These are phyloP conservation scores for Elysia crispata DNA, from an alignment of 2,888 invertebrate species.

Conservation along the genomic window DNA sequence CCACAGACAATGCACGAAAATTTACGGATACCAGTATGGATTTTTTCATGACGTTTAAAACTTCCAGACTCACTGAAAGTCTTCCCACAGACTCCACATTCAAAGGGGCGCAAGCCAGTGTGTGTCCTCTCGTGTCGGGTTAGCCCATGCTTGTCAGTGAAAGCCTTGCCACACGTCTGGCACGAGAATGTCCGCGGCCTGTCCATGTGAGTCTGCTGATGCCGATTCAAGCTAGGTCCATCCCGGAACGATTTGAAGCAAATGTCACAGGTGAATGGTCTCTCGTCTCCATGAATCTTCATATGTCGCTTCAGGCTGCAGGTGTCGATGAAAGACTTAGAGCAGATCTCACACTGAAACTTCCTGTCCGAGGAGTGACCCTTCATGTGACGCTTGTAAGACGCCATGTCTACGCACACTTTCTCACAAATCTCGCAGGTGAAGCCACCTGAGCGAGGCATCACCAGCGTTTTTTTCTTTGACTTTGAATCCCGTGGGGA, in stretches of 20 bases:
- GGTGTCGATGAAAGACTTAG: slow-evolving; percentile 36
- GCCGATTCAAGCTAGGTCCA: slow-evolving; percentile 20
- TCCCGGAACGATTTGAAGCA: slow-evolving; percentile 45
- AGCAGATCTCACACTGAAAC: slow-evolving; percentile 40
- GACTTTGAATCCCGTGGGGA: background rate
- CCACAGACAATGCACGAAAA: slow-evolving; percentile 37
- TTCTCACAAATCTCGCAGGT: slow-evolving; percentile 31
- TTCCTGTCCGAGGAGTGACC: slow-evolving; percentile 29
- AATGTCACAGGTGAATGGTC: slow-evolving; percentile 38
- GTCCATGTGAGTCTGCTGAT: slow-evolving; percentile 36
- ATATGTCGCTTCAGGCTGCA: slow-evolving; percentile 43
- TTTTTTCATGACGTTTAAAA: slow-evolving; percentile 43
- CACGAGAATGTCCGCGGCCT: slow-evolving; percentile 38
- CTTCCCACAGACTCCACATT: slow-evolving; percentile 35
- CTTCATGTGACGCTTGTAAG: slow-evolving; percentile 41
- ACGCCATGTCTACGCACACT: slow-evolving; percentile 27
- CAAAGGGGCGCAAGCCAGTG: slow-evolving; percentile 41
- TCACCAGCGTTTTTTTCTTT: too few species aligned
- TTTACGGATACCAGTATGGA: slow-evolving; percentile 37
- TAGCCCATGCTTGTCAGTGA: slow-evolving; percentile 42
- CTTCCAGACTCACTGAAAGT: slow-evolving; percentile 45
- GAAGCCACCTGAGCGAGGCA: background rate
- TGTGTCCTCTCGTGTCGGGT: slow-evolving; percentile 40
- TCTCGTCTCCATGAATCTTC: slow-evolving; percentile 38
- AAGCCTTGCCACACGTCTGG: slow-evolving; percentile 34